Evolutionary conservation across 2,797 vertebrate genomes (phyloP).

Genomic region (Enteromius mattozi): DNA sequence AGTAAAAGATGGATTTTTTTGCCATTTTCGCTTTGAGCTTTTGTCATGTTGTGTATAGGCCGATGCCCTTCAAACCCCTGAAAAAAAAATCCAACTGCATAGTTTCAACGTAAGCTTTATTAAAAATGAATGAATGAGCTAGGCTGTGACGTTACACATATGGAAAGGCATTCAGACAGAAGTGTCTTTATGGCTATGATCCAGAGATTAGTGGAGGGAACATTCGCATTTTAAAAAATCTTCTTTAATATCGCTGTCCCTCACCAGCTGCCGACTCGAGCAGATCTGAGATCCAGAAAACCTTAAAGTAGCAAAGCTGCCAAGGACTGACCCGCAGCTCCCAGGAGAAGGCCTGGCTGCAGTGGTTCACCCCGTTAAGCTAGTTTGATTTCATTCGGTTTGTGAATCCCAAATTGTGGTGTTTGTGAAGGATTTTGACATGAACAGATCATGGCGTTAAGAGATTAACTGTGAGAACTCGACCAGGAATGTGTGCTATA

Average conservation of each 20-base stretch:
- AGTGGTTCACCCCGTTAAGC: conserved; percentile 8
- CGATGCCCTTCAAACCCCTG: background rate
- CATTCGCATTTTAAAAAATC: conserved; percentile 76
- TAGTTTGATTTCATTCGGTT: conserved; percentile 41
- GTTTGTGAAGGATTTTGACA: conserved; percentile 36
- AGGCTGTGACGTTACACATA: conserved; percentile 21
- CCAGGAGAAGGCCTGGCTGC: background rate
- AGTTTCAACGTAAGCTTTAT: conserved; percentile 44
- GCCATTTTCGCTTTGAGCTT: conserved; percentile 21
- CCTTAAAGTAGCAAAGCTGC: conserved; percentile 73
- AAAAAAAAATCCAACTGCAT: conserved; percentile 23
- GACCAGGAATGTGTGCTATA: conserved; percentile 15
- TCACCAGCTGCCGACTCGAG: conserved; percentile 76
- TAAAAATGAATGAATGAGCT: conserved; percentile 33
- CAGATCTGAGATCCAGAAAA: conserved; percentile 72
- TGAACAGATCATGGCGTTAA: background rate
- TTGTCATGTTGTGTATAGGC: conserved; percentile 25
- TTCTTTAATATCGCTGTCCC: conserved; percentile 74
- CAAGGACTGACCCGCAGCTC: conserved; percentile 55
- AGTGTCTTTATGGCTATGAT: conserved; percentile 60
- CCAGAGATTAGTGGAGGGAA: conserved; percentile 70
- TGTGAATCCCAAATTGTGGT: conserved; percentile 30
- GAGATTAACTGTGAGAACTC: conserved; percentile 19
- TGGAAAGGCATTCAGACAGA: conserved; percentile 34
- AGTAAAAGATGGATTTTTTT: conserved; percentile 9